Base-by-base conservation (phyloP, 2,113 vertebrate genomes). In the Argyrosomus japonicus region DNA sequence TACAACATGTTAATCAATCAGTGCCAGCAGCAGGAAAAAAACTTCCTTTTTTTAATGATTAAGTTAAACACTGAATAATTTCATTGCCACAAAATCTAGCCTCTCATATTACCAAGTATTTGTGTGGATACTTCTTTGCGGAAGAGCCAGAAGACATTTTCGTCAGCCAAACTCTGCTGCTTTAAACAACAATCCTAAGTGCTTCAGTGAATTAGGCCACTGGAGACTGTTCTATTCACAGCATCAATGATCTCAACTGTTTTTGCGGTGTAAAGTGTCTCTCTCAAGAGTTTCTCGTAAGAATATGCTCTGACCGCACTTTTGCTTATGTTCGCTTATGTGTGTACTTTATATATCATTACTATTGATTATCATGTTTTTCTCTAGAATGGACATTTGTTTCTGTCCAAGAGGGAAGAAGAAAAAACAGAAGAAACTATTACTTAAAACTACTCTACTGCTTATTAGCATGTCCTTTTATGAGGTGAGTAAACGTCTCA, bases 181-280 rank as follows among this genome's bases (percentile, higher is more conserved):
- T 87, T 65, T 58, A 58, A 58, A 58, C 57, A 74, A 73, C 68
- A 45, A 23, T 80, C 64, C 36, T 62, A 85, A 81, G 83, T 63
- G 73, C 75, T 29, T 58, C 83, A 68, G n/a, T n/a, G 75, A 88
- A 84, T 86, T 75, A 77, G 63, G 74, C 76, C 83, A 68, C 63
- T 65, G 75, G 57, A 88, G 80, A 85, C 62, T 57, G 27, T 61
- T 84, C 82, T 77, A 73, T 81, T 80, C 79, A 84, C 76, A 61
- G 74, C 85, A 74, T 82, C 79, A 71, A 79, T 84, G 82, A 76
- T 79, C 81, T 84, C 79, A 78, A 90, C 81, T 73, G 79, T 75
- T 84, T 40, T 64, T 36, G 50, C 45, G 56, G 53, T 61, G 60
- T 78, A 88, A 82, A 91, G 68, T 68, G 79, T 77, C 77, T 85